A percentile compares a stretch with the other conserved stretches of the same genome.
phyloP scores from a whole-genome alignment of 92 coral and sea anemone species.

The Pocillopora grandis region DNA sequence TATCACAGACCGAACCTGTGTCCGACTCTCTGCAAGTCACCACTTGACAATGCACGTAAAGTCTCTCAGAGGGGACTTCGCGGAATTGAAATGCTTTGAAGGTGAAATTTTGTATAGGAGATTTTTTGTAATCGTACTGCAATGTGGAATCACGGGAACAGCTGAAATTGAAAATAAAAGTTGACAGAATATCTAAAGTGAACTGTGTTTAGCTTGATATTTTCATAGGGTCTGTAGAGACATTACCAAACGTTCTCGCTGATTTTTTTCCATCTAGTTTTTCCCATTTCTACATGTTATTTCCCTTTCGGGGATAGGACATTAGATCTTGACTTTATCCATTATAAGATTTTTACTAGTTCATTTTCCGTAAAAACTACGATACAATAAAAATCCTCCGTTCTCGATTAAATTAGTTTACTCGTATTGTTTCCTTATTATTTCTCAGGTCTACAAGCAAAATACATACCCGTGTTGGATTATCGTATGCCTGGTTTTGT shows the following conservation, averaged over 20 bases:
- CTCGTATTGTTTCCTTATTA: too few species aligned
- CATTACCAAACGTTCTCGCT: too few species aligned
- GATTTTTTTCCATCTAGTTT: too few species aligned
- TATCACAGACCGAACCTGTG: conserved; percentile 53
- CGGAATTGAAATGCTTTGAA: conserved; percentile 71
- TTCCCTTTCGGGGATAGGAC: too few species aligned
- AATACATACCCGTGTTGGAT: conserved; percentile 71
- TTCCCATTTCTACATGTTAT: too few species aligned
- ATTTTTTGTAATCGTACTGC: conserved; percentile 54
- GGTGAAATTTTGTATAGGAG: conserved; percentile 65
- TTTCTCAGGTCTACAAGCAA: too few species aligned
- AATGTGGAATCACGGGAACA: conserved; percentile 71
- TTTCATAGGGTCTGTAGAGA: too few species aligned
- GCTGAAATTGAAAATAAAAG: conserved; percentile 18
- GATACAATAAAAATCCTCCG: too few species aligned
- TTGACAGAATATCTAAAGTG: neutral
- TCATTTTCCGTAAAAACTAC: too few species aligned
- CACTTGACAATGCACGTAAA: conserved; percentile 71
- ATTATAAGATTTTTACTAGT: too few species aligned
- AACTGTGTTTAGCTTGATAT: too few species aligned
- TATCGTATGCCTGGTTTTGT: conserved; percentile 40
- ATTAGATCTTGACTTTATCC: too few species aligned
- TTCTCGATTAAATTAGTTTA: neutral
- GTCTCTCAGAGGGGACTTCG: conserved; percentile 9
- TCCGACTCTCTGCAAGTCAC: conserved; percentile 64